These are phyloP conservation scores for Cygnus buccinator DNA, from an alignment of 2,113 vertebrate genomes.

Conservation along the genomic window DNA sequence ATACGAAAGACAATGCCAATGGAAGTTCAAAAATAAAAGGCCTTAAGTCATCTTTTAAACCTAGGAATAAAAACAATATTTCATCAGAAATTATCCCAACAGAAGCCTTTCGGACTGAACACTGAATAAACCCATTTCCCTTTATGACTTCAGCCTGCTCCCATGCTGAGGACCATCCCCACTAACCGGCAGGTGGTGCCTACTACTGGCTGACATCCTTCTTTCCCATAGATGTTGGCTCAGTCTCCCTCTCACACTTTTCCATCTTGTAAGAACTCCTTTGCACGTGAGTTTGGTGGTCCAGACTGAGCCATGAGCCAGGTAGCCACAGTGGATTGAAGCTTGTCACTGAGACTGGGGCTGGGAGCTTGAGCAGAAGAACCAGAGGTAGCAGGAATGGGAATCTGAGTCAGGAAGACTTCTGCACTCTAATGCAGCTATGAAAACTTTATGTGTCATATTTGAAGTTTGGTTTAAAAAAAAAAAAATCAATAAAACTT, in stretches of 20 bases:
- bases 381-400: neutral
- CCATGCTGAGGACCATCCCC: neutral
- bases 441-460: neutral
- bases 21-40: neutral
- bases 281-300: neutral
- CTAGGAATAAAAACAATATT: neutral
- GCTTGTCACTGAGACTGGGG: fast-evolving
- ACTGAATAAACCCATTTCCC: neutral
- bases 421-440: neutral
- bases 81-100: neutral
- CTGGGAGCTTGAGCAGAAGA: neutral
- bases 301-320: neutral
- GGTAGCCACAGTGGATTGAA: neutral
- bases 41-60: neutral
- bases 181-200: fast-evolving
- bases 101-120: neutral
- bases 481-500: neutral
- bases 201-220: neutral
- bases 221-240: neutral
- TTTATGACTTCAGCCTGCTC: fast-evolving
- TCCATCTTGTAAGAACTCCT: neutral
- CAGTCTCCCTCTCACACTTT: fast-evolving
- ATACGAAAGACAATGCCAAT: neutral
- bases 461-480: neutral
- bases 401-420: neutral